Percentiles rank a stretch among this genome's conserved stretches.
Conservation (phyloP, 1,140 invertebrate species). For the Aplysia californica region DNA sequence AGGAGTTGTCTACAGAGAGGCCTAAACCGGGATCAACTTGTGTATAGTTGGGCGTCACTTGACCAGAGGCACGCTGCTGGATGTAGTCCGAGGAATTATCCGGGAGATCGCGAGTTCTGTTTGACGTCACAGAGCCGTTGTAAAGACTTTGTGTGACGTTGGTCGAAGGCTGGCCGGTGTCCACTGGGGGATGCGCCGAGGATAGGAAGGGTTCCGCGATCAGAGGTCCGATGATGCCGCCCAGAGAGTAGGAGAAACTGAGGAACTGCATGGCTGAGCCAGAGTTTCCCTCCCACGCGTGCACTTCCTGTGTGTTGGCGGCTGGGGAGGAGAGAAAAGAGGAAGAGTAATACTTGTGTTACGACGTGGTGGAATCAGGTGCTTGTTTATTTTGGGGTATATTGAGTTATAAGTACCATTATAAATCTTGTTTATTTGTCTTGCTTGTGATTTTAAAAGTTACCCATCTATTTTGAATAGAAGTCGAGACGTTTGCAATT, state of each 20-base stretch:
- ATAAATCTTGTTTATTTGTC: no score
- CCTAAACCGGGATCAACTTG: background rate
- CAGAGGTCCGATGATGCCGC: slow-evolving; percentile 44
- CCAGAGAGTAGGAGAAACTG: slow-evolving; percentile 44
- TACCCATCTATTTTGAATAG: no score
- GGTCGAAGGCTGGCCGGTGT: background rate
- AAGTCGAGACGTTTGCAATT: no score
- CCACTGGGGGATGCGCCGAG: background rate
- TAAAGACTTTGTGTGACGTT: background rate
- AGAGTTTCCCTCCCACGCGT: slow-evolving; percentile 67
- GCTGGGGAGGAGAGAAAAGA: slow-evolving; percentile 46
- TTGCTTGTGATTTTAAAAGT: no score
- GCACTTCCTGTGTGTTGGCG: slow-evolving; percentile 67
- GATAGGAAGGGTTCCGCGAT: slow-evolving; percentile 42
- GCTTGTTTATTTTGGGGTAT: no score
- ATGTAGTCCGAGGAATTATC: background rate
- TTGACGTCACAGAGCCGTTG: background rate
- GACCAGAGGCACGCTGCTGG: background rate
- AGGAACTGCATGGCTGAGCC: slow-evolving; percentile 39
- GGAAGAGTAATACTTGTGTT: no score
- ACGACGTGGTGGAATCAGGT: no score
- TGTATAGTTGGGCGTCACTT: background rate
- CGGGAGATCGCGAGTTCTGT: background rate
- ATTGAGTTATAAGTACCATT: background rate
- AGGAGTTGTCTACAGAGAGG: no score